Base-by-base conservation (phyloP, 1,140 invertebrate genomes). In the Hirudo medicinalis region DNA sequence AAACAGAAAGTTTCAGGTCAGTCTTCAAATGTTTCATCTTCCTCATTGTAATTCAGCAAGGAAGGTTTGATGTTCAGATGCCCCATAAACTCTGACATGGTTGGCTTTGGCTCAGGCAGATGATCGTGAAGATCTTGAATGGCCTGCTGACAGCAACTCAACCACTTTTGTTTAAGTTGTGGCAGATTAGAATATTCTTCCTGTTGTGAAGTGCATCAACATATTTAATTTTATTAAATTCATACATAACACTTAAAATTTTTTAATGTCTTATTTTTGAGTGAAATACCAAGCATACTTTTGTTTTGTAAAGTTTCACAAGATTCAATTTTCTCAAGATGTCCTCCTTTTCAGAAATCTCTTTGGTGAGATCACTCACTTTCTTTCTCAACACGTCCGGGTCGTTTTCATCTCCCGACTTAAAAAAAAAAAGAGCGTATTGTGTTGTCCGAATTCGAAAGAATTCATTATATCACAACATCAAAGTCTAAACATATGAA, bases 241-340 rank as follows among this genome's bases (percentile, higher is more conserved):
- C 19, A 63, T 11, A n/a, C 17, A 25, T n/a, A 63, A 63, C 11
- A n/a, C 43, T 9, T 49, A 13, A 49, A 49, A 49, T 49, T 49
- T 9, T 8, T 8, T 49, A 49, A 49, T 49, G 11, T 49, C 11
- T 49, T 49, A 11, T 49, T 49, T 49, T 49, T 49, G 15, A 32
- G 8, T 8, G 19, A 3, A 63, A 25, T 25, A 63, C 8, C 9
- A 63, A n/a, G 8, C 9, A 6, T 25, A 63, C 57, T 32, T 63
- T 63, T 22, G 22, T 32, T 63, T 32, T 63, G 57, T 63, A 63
- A 22, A 63, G 22, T 11, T 63, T 63, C 57, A 63, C 57, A 13
- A 63, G 57, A 25, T 63, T 63, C 29, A 63, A 63, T 32, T 63
- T 63, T 63, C 57, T 63, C 29, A 63, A 32, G 22, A 63, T 63